Evolutionary conservation across 2,113 vertebrate genomes (phyloP).

Genomic region (Crotalus horridus): DNA sequence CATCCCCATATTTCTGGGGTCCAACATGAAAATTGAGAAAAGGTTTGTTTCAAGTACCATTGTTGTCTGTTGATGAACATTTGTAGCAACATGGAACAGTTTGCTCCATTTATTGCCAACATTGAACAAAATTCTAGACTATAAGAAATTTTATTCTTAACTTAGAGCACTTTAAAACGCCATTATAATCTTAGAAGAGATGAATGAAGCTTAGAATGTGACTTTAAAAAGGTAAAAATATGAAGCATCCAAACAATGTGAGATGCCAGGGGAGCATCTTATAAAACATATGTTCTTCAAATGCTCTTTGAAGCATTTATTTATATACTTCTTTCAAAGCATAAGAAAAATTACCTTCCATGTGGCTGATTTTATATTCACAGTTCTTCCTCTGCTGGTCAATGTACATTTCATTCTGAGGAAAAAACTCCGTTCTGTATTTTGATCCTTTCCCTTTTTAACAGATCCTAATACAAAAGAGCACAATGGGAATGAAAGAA

Average conservation of each 20-base stretch:
- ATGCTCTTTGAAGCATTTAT: not conserved
- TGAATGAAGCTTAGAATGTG: not conserved
- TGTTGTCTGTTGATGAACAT: not conserved
- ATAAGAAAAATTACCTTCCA: constrained; percentile 84
- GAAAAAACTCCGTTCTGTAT: constrained; percentile 90
- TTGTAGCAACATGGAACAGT: not conserved
- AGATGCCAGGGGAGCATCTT: not conserved
- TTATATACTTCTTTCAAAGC: not conserved
- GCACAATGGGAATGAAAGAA: not conserved
- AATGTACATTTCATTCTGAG: constrained; percentile 98
- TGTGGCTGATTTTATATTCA: constrained; percentile 96
- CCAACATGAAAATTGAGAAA: not conserved
- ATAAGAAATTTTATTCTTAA: not conserved
- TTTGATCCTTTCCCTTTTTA: constrained; percentile 89
- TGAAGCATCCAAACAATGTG: not conserved
- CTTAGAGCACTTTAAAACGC: not conserved
- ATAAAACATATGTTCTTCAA: not conserved
- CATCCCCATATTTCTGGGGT: not conserved
- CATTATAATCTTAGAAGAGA: not conserved
- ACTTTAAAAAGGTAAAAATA: not conserved
- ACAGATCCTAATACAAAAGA: constrained; percentile 72
- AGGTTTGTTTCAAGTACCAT: not conserved
- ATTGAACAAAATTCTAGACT: not conserved
- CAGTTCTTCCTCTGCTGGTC: constrained; percentile 92
- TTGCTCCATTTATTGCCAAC: not conserved